Evolutionary conservation across 1,140 invertebrate genomes (phyloP), one percentile per base, ranked within the genome.

Genomic region (Drosophila micromelanica): DNA sequence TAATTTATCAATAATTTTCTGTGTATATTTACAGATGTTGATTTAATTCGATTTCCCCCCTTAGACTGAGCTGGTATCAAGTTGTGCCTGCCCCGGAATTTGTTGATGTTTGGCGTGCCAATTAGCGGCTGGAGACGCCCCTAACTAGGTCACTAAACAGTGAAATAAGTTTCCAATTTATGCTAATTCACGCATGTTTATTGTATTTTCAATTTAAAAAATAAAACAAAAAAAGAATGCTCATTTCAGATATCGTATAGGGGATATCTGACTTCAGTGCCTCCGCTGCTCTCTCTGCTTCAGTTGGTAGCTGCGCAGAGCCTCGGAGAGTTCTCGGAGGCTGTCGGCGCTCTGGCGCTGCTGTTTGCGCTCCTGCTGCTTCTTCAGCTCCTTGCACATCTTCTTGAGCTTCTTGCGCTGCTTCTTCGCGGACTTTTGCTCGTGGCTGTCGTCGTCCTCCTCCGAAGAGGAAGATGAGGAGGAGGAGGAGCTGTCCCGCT

Each of bases 371-470:
- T 80, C 73, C 57, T 80, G 70, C 51, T 85, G 61, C 43, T 56
- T 72, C 48, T 27, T 72, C 5, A 90, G 38, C 13, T 76, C 56
- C 64, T 90, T 90, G 86, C 86, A 90, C 54, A 90, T 60, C 43
- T 90, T 86, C 76, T 90, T 90, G 8, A 90, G 63, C 69, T 90
- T 74, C 75, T 90, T 90, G 62, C 78, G 78, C 8, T 90, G 78
- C 30, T 81, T 90, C 67, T 79, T 90, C 1, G 62, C 40, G 0
- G 86, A 61, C 45, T 79, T 90, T 7, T 42, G 57, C 13, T 75
- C 75, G 12, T 68, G 38, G 17, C 72, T 73, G 30, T 73, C 82
- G 46, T 86, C 73, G 20, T 90, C 81, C 12, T 90, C 86, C 38
- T 86, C 81, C 20, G 73, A 73, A 4, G 73, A 76, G 1, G 80